A percentile compares a stretch with the other conserved stretches of the same genome.
These are phyloP conservation scores for Seriola rivoliana DNA, from an alignment of 2,113 vertebrate species.

Conservation along the genomic window DNA sequence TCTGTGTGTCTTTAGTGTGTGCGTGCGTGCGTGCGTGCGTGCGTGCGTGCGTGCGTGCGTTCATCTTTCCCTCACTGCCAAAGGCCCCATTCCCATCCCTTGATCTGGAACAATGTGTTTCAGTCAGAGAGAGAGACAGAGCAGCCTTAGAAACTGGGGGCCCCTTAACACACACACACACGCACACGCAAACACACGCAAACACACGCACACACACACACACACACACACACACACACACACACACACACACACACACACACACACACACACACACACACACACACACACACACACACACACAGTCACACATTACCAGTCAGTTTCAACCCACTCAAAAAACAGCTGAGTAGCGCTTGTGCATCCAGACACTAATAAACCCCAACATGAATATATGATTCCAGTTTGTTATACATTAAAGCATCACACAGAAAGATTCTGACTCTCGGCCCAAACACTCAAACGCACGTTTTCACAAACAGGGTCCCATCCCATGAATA, in stretches of 20 bases:
- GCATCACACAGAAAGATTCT: background rate
- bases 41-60: constrained; percentile 54
- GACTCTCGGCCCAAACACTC: background rate
- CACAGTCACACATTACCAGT: background rate
- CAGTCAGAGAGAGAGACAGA: constrained; percentile 86
- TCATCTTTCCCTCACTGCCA: constrained; percentile 83
- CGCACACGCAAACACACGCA: constrained; percentile 33
- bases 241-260: constrained; percentile 41
- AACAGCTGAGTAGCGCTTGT: constrained; percentile 33
- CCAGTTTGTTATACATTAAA: background rate
- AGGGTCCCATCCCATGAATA: constrained; percentile 88
- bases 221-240: constrained; percentile 28
- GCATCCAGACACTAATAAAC: constrained; percentile 35
- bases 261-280: constrained; percentile 24
- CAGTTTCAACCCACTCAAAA: constrained; percentile 32
- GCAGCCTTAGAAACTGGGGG: constrained; percentile 76
- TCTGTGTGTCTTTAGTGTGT: constrained; percentile 73
- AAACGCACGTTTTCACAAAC: constrained; percentile 83
- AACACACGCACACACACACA: constrained; percentile 24
- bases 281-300: constrained; percentile 26
- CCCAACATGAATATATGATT: constrained; percentile 20
- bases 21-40: constrained; percentile 17
- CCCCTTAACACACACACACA: constrained; percentile 60
- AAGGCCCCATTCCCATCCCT: constrained; percentile 93
- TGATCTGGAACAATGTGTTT: constrained; percentile 92